Base-by-base conservation (phyloP, 2,113 vertebrate species). In the Sphaerodactylus townsendi region DNA sequence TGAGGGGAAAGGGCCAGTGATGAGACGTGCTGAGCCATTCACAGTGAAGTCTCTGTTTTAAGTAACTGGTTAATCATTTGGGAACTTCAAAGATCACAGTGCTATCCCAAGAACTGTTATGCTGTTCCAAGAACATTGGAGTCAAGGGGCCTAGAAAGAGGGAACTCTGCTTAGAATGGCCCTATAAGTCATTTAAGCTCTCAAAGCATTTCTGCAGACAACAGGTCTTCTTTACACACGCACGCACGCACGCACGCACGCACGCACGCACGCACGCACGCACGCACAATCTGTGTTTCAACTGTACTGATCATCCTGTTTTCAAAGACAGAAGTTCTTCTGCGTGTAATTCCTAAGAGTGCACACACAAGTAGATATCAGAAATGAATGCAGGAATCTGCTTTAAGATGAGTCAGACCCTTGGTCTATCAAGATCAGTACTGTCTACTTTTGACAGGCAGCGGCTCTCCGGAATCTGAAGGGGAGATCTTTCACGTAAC, bases 121-220 rank as follows among this genome's bases (percentile, higher is more conserved):
- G 21, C 28, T 7, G 19, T 62, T 62, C 25, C 28, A 62, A 62
- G 59, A 28, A 8, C 25, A 10, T 28, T 28, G 59, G 25, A 62
- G 53, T 23, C 53, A 56, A 56, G 53, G 21, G 53, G 19, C 19
- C 23, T 56, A 56, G 9, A 56, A 62, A 62, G 59, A 25, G 9
- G 59, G 25, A 62, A 62, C 59, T 62, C 59, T 62, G 59, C 59
- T 28, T 0, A 1, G 21, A 75, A 39, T 33, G 14, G 64, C 1
- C 41, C 15, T 39, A 15, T 2, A 6, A 66, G 64, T 37, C 46
- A 68, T 28, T 37, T 64, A 39, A 48, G 69, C 8, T 35, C 44
- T 33, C 0, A 0, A 76, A 79, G 25, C 0, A 0, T 11, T 35
- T 33, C 23, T 41, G 2, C 6, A 35, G 33, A 66, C 46, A 70